Evolutionary conservation across 2,113 vertebrate species (phyloP).

Genomic region (Isichthys henryi): DNA sequence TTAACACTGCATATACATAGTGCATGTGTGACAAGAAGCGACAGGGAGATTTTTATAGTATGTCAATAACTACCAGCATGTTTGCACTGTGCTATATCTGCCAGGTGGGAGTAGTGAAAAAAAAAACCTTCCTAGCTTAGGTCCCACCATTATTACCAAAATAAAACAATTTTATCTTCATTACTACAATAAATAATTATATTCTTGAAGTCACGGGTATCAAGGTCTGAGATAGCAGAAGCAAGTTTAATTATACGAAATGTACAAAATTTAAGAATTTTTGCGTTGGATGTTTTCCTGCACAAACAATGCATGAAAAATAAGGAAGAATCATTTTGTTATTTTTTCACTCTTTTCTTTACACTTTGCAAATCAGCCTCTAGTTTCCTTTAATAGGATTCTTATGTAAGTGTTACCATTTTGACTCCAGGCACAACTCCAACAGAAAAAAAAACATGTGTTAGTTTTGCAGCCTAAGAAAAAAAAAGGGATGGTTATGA

Average conservation of each 20-base stretch:
- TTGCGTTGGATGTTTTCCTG: not conserved
- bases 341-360: not conserved
- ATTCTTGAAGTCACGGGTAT: not conserved
- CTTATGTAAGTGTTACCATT: not conserved
- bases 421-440: not conserved
- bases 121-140: not conserved
- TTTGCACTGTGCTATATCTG: not conserved
- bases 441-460: not conserved
- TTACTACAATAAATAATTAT: not conserved
- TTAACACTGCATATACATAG: not conserved
- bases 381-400: not conserved
- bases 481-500: not conserved
- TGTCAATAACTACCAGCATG: not conserved
- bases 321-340: not conserved
- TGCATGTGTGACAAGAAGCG: not conserved
- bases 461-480: slow-evolving; percentile 1
- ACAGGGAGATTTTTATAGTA: not conserved
- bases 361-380: not conserved
- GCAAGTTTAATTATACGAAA: not conserved
- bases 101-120: not conserved
- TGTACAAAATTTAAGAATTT: not conserved
- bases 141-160: not conserved
- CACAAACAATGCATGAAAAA: not conserved
- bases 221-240: not conserved
- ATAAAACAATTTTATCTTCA: not conserved